Evolutionary conservation across 2,888 invertebrate genomes (phyloP), one percentile per base, ranked within the genome.

Genomic region (Amaurobius ferox): DNA sequence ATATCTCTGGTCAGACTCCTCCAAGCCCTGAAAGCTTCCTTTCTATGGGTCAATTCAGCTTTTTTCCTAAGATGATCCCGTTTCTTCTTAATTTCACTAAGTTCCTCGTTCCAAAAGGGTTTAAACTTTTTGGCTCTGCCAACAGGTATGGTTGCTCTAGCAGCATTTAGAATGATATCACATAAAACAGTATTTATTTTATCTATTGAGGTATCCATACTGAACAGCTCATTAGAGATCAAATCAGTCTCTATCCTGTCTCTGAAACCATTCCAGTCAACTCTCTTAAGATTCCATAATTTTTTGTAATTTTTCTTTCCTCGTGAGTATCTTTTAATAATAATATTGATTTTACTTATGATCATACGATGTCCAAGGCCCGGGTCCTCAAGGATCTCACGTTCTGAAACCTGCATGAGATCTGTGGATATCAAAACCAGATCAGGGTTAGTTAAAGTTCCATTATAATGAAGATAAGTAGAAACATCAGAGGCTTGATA

Each of bases 381-480:
- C 2, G 62, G 62, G 13, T 62, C 62, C 5, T 62, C 7, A 1
- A 28, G 7, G 1, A 67, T 67, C n/a, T 67, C 32, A 35, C 35
- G 32, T 16, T 6, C 0, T 1, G 67, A 1, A 1, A 11, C 5
- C 0, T 32, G 16, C 1, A 35, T 19, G 19, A 67, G 26, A 28
- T 28, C 29, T 7, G 11, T 16, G 29, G 62, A 28, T 1, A 28
- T n/a, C n/a, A 62, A 28, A 3, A 13, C 29, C 29, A 67, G 1
- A n/a, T 67, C 32, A 9, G 67, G 67, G 35, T 67, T 67, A 9
- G 32, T 67, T n/a, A 16, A 32, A 32, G n/a, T 67, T 9, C 35
- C 67, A 32, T 67, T 32, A 35, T 67, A 67, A 35, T 67, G 67
- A 19, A 67, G 29, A n/a, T 67, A 67, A n/a, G 35, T 19, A 32